Conservation (phyloP, 2,888 invertebrate genomes). For the Eubasilissa splendida region DNA sequence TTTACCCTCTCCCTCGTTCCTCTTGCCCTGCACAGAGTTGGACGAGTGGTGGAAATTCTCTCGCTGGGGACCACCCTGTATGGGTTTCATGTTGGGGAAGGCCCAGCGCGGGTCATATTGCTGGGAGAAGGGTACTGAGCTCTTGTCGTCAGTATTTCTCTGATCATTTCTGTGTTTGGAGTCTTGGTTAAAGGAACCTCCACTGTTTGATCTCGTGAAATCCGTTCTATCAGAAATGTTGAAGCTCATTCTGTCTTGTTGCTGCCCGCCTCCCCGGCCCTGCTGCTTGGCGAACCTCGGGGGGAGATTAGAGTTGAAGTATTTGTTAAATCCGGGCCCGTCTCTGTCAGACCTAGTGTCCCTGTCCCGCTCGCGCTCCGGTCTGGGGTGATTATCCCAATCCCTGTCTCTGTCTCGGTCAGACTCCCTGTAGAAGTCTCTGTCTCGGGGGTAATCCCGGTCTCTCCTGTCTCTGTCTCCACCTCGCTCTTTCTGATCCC, state of each 20-base stretch:
- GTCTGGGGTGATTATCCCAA: slow-evolving; percentile 60
- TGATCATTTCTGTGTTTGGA: slow-evolving; percentile 56
- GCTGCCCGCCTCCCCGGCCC: slow-evolving; percentile 62
- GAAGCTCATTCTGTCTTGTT: slow-evolving; percentile 47
- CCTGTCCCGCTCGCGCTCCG: slow-evolving; percentile 62
- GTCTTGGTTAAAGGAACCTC: slow-evolving; percentile 62
- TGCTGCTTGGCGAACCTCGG: slow-evolving; percentile 89
- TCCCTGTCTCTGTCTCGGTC: slow-evolving; percentile 59
- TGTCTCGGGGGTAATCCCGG: slow-evolving; percentile 58
- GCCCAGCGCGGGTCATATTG: slow-evolving; percentile 62
- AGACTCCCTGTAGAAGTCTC: slow-evolving; percentile 63
- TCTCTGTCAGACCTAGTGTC: slow-evolving; percentile 56
- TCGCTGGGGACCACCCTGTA: slow-evolving; percentile 44
- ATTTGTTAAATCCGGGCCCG: slow-evolving; percentile 69
- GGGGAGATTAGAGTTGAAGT: slow-evolving; percentile 87
- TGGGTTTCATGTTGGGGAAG: slow-evolving; percentile 52
- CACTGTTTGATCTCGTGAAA: slow-evolving; percentile 49
- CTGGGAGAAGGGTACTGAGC: slow-evolving; percentile 60
- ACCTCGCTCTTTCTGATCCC: slow-evolving; percentile 59
- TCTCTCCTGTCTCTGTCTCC: slow-evolving; percentile 60
- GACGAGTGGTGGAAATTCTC: slow-evolving; percentile 34
- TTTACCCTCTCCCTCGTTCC: slow-evolving; percentile 45
- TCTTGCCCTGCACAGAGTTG: slow-evolving; percentile 35
- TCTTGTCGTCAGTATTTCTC: slow-evolving; percentile 53
- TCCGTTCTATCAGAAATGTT: slow-evolving; percentile 49